Base-by-base conservation (phyloP, 2,888 invertebrate species). In the Drosophila parthenogenetica region DNA sequence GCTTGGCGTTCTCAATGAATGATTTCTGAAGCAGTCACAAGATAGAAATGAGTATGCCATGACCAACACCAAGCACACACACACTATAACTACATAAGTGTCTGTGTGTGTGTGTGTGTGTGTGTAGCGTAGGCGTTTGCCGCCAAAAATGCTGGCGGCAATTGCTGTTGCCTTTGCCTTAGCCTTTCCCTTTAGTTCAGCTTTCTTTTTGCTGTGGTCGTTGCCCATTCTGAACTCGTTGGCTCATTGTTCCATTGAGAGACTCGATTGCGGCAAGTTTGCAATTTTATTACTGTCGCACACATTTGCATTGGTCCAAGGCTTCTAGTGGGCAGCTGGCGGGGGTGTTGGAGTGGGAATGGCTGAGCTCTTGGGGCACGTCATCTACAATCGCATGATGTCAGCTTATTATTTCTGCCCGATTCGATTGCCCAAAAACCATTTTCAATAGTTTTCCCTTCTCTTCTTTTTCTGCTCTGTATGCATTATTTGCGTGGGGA, bases 11-110 rank as follows among this genome's bases (percentile, higher is more conserved):
- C 88, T 86, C 83, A 83, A 83, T 83, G 83, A 83, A 88, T 83
- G 83, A 88, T 80, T 83, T 86, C 82, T 88, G 71, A 80, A 86
- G 85, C 87, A 81, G 79, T 72, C 79, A 79, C 72, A 85, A 73
- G 58, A 64, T 57, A 62, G 49, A 53, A 65, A 57, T 57, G 55
- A 35, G 62, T 51, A 49, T 67, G 55, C 55, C 59, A 73, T 54
- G 53, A 73, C 57, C 64, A 69, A 64, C 49, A 75, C 69, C 46
- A 53, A 25, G 55, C 48, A 62, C 16, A 51, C 22, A 72, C 59
- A 64, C 7, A 45, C 19, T 2, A 2, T 2, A 2, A 19, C 1
- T 2, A 0, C 22, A 22, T 5, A 22, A 22, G 49, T 50, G n/a
- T 39, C 19, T 49, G 13, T 35, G 42, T 51, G 46, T 58, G 57